Percentiles rank a stretch among this genome's conserved stretches.
Conservation (phyloP, 2,888 invertebrate genomes). For the Metalampra italica region DNA sequence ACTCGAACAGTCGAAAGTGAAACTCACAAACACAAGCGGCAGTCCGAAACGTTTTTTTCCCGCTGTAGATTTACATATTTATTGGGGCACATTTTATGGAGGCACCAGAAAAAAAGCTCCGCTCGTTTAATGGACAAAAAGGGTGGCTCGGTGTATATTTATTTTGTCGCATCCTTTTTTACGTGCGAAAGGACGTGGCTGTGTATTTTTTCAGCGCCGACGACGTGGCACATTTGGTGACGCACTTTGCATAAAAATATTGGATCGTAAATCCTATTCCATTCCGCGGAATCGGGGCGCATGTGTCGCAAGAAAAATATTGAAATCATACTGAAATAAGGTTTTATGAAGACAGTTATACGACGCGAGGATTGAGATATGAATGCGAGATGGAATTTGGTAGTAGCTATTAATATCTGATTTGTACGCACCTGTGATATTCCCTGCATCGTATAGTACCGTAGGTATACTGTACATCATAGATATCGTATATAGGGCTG, state of each 20-base stretch:
- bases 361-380: slow-evolving; percentile 53
- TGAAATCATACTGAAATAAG: slow-evolving; percentile 53
- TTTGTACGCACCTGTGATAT: slow-evolving; percentile 40
- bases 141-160: slow-evolving; percentile 76
- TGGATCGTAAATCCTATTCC: slow-evolving; percentile 67
- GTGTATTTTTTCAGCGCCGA: slow-evolving; percentile 65
- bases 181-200: slow-evolving; percentile 70
- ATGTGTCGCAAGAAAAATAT: slow-evolving; percentile 63
- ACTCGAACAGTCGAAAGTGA: slow-evolving; percentile 67
- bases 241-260: slow-evolving; percentile 77
- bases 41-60: slow-evolving; percentile 48
- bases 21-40: slow-evolving; percentile 54
- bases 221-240: slow-evolving; percentile 73
- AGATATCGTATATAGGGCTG: neutral
- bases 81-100: slow-evolving; percentile 78
- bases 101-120: slow-evolving; percentile 68
- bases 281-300: slow-evolving; percentile 57
- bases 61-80: slow-evolving; percentile 75
- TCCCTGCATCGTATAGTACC: neutral
- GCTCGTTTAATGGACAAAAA: slow-evolving; percentile 77
- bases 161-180: slow-evolving; percentile 78
- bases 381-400: slow-evolving; percentile 37
- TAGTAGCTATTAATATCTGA: slow-evolving; percentile 37
- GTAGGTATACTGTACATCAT: neutral
- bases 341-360: slow-evolving; percentile 55